A percentile compares a stretch with the other conserved stretches of the same genome.
Conservation (phyloP, 2,797 vertebrate species). For the Lithobates sylvaticus region DNA sequence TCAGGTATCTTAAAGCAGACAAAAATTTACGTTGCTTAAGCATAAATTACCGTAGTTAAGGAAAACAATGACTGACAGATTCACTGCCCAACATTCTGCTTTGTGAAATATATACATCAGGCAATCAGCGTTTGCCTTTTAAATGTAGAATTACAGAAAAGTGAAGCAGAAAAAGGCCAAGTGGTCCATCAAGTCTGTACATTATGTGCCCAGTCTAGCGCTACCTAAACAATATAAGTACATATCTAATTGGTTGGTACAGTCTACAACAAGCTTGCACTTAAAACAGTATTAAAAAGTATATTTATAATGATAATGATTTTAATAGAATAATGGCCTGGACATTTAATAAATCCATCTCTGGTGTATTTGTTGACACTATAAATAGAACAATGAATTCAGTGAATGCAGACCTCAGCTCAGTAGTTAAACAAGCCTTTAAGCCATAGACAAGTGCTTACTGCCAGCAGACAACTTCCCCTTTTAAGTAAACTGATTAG, state of each 20-base stretch:
- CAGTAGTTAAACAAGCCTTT: conserved; percentile 84
- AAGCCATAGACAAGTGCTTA: conserved; percentile 81
- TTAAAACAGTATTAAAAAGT: not conserved
- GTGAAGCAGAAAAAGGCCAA: not conserved
- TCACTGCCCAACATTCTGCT: no score
- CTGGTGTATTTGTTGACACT: not conserved
- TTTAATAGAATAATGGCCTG: not conserved
- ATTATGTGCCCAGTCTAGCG: not conserved
- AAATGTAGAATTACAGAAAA: no score
- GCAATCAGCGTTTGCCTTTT: no score
- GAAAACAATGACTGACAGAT: no score
- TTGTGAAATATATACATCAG: no score
- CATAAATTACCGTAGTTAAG: no score
- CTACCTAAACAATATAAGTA: not conserved
- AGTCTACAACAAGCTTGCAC: not conserved
- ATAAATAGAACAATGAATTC: not conserved
- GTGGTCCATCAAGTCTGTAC: no score
- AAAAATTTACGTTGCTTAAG: no score
- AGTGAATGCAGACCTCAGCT: conserved; percentile 63
- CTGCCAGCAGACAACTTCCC: conserved; percentile 87
- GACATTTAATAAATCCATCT: conserved; percentile 1
- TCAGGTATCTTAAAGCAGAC: no score
- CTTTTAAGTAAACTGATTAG: conserved; percentile 85
- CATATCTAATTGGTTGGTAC: not conserved
- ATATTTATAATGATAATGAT: not conserved